Percentiles rank a stretch among this genome's conserved stretches.
Evolutionary conservation across 1,140 invertebrate genomes (phyloP).

Genomic region (Marisa cornuarietis): DNA sequence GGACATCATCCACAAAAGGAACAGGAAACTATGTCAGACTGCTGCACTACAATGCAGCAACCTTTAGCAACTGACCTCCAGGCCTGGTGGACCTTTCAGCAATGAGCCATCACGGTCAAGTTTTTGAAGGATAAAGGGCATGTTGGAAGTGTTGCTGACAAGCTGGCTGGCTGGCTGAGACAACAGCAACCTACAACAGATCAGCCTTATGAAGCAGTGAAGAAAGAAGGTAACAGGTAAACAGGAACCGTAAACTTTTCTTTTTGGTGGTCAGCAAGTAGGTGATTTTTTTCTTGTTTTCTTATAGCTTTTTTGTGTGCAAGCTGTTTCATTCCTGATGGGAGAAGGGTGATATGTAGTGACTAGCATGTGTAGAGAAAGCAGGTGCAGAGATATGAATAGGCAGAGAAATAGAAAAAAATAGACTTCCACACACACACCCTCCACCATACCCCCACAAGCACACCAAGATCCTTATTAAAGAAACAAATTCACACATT

Average conservation of each 20-base stretch:
- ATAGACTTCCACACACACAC: too few species aligned
- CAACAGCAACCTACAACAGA: conserved; percentile 49
- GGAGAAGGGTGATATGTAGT: too few species aligned
- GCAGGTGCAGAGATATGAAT: too few species aligned
- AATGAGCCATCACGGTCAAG: conserved; percentile 56
- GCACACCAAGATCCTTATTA: too few species aligned
- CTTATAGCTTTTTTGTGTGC: background rate
- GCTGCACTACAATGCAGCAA: background rate
- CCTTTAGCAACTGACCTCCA: conserved; percentile 45
- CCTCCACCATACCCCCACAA: too few species aligned
- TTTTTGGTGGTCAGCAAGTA: too few species aligned
- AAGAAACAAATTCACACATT: too few species aligned
- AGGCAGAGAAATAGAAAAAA: too few species aligned
- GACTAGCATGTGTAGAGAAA: too few species aligned
- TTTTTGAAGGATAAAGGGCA: conserved; percentile 60
- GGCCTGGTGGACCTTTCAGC: conserved; percentile 56
- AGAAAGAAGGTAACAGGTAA: background rate
- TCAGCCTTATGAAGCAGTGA: background rate
- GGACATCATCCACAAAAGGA: too few species aligned
- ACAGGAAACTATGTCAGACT: background rate
- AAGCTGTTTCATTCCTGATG: background rate
- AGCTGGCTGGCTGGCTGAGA: conserved; percentile 54
- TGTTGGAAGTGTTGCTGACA: conserved; percentile 41
- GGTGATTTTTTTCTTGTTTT: too few species aligned
- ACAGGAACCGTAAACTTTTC: background rate